Conservation (phyloP, 2,113 vertebrate genomes). For the Heptranchias perlo region DNA sequence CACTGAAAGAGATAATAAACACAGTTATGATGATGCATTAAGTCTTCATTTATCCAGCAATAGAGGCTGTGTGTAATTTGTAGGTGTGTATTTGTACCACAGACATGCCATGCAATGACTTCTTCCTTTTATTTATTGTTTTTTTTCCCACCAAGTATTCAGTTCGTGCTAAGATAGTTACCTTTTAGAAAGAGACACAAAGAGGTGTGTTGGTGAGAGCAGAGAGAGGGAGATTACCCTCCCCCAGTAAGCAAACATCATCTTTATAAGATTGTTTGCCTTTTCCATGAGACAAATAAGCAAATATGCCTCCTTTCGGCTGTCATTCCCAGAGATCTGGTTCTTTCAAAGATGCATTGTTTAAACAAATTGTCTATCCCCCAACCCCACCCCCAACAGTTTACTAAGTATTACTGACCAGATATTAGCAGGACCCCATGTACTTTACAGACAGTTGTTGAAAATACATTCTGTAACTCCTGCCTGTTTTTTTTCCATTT, state of each 20-base stretch:
- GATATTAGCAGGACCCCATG: background rate
- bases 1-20: constrained; percentile 25
- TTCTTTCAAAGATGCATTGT: background rate
- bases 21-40: constrained; percentile 4
- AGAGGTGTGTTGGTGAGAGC: background rate
- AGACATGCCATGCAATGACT: background rate
- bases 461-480: background rate
- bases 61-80: constrained; percentile 6
- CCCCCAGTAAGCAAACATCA: background rate
- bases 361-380: background rate
- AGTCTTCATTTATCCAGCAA: background rate
- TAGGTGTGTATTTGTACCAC: background rate
- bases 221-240: background rate
- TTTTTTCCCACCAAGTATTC: background rate
- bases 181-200: background rate
- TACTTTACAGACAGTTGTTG: background rate
- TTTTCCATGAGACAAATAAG: constrained; percentile 28
- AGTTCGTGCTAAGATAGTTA: background rate
- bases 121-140: constrained; percentile 9
- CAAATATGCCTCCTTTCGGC: background rate
- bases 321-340: background rate
- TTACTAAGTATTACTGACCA: background rate
- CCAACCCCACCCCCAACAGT: background rate
- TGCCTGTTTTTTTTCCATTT: background rate
- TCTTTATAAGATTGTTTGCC: constrained; percentile 17